Percentiles rank a stretch among this genome's conserved stretches.
Evolutionary conservation across 2,888 invertebrate genomes (phyloP).

Genomic region (Drosophila sordidapex): DNA sequence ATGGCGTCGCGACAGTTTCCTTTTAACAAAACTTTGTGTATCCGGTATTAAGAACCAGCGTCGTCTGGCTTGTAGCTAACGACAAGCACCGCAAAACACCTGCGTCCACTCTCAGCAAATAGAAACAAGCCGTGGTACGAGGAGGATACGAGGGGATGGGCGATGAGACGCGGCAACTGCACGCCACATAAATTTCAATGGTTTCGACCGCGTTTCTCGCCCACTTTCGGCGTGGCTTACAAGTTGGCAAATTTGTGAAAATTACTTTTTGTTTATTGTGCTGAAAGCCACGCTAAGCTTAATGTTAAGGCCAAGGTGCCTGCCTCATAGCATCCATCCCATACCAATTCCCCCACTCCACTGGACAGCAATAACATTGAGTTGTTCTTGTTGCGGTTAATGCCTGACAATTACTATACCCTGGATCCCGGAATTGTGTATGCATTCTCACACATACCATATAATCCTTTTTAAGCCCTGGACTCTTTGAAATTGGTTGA

Average conservation of each 20-base stretch:
- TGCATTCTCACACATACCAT: neutral
- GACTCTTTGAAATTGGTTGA: neutral
- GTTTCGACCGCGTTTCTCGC: slow-evolving; percentile 51
- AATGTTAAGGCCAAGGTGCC: slow-evolving; percentile 71
- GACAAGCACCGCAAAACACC: slow-evolving; percentile 67
- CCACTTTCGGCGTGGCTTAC: slow-evolving; percentile 78
- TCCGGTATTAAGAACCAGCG: slow-evolving; percentile 78
- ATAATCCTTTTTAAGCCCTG: neutral
- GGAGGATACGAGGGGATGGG: neutral
- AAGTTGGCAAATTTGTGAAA: slow-evolving; percentile 84
- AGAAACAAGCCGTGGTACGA: neutral
- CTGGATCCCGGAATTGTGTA: slow-evolving; percentile 1
- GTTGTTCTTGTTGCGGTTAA: slow-evolving; percentile 57
- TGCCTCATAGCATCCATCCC: slow-evolving; percentile 39
- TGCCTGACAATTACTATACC: slow-evolving; percentile 26
- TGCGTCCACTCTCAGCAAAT: slow-evolving; percentile 78
- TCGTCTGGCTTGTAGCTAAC: slow-evolving; percentile 58
- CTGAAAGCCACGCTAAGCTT: slow-evolving; percentile 75
- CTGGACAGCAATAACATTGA: slow-evolving; percentile 65
- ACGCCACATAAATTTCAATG: slow-evolving; percentile 83
- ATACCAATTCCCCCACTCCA: slow-evolving; percentile 12
- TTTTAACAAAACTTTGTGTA: slow-evolving; percentile 76
- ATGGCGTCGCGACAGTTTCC: slow-evolving; percentile 84
- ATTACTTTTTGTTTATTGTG: slow-evolving; percentile 83
- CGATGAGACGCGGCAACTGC: slow-evolving; percentile 44